phyloP scores from a whole-genome alignment of 1,140 invertebrate genomes.

The Penaeus vannamei region DNA sequence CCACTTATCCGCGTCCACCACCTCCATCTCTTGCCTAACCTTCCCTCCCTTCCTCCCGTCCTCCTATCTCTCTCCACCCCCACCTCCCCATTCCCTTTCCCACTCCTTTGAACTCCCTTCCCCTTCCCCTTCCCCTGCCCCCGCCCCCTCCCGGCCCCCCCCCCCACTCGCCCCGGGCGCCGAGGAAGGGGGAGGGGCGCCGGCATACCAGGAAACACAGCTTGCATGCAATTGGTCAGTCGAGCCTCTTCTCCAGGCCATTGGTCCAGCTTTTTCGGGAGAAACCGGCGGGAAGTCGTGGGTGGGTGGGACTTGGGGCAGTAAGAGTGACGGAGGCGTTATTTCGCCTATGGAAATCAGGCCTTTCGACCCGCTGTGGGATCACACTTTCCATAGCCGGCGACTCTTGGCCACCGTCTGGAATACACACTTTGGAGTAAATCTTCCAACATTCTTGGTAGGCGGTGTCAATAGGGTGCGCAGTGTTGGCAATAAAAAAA shows the following conservation, averaged over 20 bases:
- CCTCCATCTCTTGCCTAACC: no score
- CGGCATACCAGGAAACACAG: neutral
- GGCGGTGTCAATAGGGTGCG: neutral
- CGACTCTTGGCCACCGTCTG: no score
- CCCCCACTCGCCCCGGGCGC: neutral
- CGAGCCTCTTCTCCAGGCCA: neutral
- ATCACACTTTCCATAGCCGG: no score
- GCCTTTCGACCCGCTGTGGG: no score
- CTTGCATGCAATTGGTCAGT: slow-evolving; percentile 33
- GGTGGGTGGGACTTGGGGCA: neutral
- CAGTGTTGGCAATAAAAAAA: neutral
- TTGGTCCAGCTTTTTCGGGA: neutral
- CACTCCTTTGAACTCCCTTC: neutral
- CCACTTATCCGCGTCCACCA: no score
- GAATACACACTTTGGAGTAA: no score
- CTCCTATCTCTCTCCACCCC: neutral
- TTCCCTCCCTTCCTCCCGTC: no score
- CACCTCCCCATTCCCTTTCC: neutral
- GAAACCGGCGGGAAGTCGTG: neutral
- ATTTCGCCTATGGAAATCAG: neutral
- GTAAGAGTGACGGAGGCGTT: neutral
- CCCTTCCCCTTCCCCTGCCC: neutral
- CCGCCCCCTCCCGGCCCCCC: neutral
- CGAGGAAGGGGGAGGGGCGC: neutral
- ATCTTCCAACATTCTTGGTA: no score